A percentile compares a stretch with the other conserved stretches of the same genome.
Evolutionary conservation across 2,113 vertebrate genomes (phyloP).

Genomic region (Bufo bufo): DNA sequence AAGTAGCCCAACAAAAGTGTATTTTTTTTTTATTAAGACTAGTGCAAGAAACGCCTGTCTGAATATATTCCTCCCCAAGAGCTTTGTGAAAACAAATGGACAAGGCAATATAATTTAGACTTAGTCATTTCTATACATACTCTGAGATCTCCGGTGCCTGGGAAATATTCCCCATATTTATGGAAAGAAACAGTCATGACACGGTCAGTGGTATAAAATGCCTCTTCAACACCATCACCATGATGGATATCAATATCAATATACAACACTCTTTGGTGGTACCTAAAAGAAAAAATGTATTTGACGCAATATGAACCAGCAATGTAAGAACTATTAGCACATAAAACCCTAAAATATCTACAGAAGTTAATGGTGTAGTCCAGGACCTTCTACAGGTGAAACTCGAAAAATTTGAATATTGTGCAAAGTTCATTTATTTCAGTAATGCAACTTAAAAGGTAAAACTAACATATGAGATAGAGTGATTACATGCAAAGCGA

Average conservation of each 20-base stretch:
- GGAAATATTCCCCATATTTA: slow-evolving; percentile 85
- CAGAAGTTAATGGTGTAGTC: not conserved
- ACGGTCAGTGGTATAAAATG: slow-evolving; percentile 84
- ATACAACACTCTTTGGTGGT: slow-evolving; percentile 85
- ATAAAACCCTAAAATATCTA: not conserved
- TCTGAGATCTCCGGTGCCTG: slow-evolving; percentile 81
- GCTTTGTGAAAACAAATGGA: not conserved
- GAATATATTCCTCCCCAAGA: too few species aligned
- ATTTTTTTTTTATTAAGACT: too few species aligned
- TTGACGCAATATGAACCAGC: not conserved
- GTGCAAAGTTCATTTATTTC: too few species aligned
- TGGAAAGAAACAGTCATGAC: slow-evolving; percentile 88
- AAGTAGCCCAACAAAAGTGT: too few species aligned
- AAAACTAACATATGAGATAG: too few species aligned
- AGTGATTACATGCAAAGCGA: too few species aligned
- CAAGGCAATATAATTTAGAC: too few species aligned
- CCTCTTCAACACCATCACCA: slow-evolving; percentile 85
- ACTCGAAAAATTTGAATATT: too few species aligned
- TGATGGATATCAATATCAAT: slow-evolving; percentile 88
- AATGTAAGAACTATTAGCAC: not conserved
- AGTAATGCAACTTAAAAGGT: too few species aligned
- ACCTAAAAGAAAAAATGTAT: slow-evolving; percentile 64
- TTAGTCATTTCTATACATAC: slow-evolving; percentile 65
- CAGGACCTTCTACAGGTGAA: not conserved
- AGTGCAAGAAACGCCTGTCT: too few species aligned